phyloP scores from a whole-genome alignment of 2,797 vertebrate genomes.

The Salmo trutta region DNA sequence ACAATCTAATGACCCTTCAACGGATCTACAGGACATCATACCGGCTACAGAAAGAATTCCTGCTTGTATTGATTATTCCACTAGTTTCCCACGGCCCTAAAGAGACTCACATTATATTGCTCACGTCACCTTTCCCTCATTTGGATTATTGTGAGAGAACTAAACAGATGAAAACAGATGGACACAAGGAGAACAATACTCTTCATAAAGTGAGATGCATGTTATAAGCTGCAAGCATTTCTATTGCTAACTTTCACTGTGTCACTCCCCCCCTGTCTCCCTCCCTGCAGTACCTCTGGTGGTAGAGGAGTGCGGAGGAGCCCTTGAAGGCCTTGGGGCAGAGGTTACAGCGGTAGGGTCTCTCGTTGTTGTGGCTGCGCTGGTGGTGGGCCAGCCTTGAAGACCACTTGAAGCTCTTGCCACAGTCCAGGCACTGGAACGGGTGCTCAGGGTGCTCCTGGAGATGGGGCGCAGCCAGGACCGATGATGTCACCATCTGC shows the following conservation, averaged over 20 bases:
- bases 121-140: too few relatives aligned
- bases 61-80: not conserved
- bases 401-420: slow-evolving; percentile 89
- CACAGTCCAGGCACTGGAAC: slow-evolving; percentile 86
- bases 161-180: not conserved
- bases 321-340: slow-evolving; percentile 94
- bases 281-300: slow-evolving; percentile 73
- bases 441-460: slow-evolving; percentile 81
- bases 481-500: slow-evolving; percentile 68
- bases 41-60: not conserved
- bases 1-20: not conserved
- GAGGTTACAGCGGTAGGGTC: slow-evolving; percentile 88
- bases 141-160: not conserved
- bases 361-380: slow-evolving; percentile 81
- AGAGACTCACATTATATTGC: not conserved
- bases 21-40: not conserved
- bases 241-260: not conserved
- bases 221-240: not conserved
- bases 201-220: not conserved
- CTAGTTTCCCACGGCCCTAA: not conserved
- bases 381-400: slow-evolving; percentile 87
- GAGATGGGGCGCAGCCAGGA: slow-evolving; percentile 61
- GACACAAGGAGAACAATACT: not conserved
- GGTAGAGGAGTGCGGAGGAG: slow-evolving; percentile 89
- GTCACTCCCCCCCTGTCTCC: not conserved